These are phyloP conservation scores for Pammene aurita DNA, from an alignment of 2,888 invertebrate species.

Conservation along the genomic window DNA sequence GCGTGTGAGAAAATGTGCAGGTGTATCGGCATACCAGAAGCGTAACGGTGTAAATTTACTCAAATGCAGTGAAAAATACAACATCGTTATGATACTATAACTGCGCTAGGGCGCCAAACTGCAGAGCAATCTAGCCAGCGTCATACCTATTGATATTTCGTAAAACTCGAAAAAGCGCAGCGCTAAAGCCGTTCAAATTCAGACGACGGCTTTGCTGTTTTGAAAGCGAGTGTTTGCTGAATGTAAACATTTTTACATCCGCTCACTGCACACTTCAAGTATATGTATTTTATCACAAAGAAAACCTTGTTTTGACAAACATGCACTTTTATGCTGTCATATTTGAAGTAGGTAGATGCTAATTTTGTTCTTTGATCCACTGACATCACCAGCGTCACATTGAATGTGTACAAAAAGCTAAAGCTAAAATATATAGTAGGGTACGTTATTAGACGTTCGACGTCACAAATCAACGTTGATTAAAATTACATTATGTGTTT, in stretches of 20 bases:
- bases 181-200: constrained; percentile 33
- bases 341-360: background rate
- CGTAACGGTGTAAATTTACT: background rate
- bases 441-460: too few species aligned
- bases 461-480: too few species aligned
- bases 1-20: too few species aligned
- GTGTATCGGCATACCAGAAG: too few species aligned
- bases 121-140: constrained; percentile 8
- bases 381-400: background rate
- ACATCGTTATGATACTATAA: constrained; percentile 2
- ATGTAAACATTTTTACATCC: constrained; percentile 31
- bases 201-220: constrained; percentile 33
- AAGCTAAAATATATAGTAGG: too few species aligned
- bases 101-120: background rate
- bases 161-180: constrained; percentile 14
- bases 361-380: background rate
- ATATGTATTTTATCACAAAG: constrained; percentile 25
- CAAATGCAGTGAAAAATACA: constrained; percentile 3
- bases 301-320: constrained; percentile 1
- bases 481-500: too few species aligned
- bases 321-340: background rate
- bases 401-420: background rate
- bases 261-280: constrained; percentile 23
- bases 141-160: constrained; percentile 27
- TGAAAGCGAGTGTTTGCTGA: constrained; percentile 29